A percentile compares a stretch with the other conserved stretches of the same genome.
These are phyloP conservation scores for Mystacornis crossleyi DNA, from an alignment of 2,113 vertebrate species.

Conservation along the genomic window DNA sequence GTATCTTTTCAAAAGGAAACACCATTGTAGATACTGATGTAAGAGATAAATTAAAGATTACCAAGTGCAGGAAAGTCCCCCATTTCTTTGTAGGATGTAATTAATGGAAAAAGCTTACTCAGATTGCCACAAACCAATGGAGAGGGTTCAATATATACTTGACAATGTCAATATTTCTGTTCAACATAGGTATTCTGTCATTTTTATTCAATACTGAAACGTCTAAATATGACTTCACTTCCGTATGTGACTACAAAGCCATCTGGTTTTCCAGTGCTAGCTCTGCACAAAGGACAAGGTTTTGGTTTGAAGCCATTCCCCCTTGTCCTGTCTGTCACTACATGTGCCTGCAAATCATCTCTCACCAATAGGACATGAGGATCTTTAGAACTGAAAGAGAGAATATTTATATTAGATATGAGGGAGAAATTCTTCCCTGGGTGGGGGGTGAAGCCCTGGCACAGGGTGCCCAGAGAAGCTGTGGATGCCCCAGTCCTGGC, in stretches of 20 bases:
- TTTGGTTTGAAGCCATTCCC: neutral
- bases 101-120: neutral
- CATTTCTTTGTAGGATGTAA: neutral
- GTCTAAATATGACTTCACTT: neutral
- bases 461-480: neutral
- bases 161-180: neutral
- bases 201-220: neutral
- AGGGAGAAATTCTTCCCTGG: neutral
- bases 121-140: neutral
- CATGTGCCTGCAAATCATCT: neutral
- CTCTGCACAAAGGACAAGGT: neutral
- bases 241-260: neutral
- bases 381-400: neutral
- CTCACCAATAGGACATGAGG: neutral
- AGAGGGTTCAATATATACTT: neutral
- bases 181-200: neutral
- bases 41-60: neutral
- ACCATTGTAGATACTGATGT: neutral
- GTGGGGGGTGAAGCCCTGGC: accelerated
- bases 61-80: neutral
- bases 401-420: neutral
- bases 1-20: neutral
- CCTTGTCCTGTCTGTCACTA: neutral
- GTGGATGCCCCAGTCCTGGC: neutral
- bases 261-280: neutral